Evolutionary conservation across 2,888 invertebrate species (phyloP).

Genomic region (Xylocampa areola): DNA sequence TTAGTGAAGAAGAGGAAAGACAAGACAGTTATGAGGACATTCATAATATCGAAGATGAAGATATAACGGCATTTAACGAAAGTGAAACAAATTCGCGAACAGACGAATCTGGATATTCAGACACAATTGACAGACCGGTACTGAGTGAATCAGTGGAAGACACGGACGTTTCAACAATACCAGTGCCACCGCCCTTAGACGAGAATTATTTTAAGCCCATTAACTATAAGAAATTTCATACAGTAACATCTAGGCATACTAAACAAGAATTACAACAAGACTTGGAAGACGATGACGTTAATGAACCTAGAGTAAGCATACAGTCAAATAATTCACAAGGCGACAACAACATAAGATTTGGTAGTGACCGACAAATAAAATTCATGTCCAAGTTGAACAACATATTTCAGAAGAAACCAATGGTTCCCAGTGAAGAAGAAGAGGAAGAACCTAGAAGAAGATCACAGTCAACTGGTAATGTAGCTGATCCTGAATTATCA

Average conservation of each 20-base stretch:
- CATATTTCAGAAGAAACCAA: slow-evolving; percentile 81
- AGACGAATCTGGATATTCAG: slow-evolving; percentile 86
- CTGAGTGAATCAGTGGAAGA: slow-evolving; percentile 75
- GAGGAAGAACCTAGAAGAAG: slow-evolving; percentile 72
- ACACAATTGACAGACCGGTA: slow-evolving; percentile 78
- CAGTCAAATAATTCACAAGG: slow-evolving; percentile 71
- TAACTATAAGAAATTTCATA: slow-evolving; percentile 59
- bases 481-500: slow-evolving; percentile 67
- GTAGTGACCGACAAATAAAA: slow-evolving; percentile 76
- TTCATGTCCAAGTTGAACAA: slow-evolving; percentile 84
- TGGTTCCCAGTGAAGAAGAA: slow-evolving; percentile 69
- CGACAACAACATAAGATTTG: slow-evolving; percentile 75
- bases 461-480: slow-evolving; percentile 81
- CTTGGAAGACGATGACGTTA: slow-evolving; percentile 56
- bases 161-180: slow-evolving; percentile 73
- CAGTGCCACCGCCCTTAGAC: slow-evolving; percentile 73
- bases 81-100: slow-evolving; percentile 83
- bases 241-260: slow-evolving; percentile 68
- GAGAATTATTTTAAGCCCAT: slow-evolving; percentile 74
- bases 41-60: slow-evolving; percentile 67
- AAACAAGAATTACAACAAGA: slow-evolving; percentile 53
- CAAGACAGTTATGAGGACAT: slow-evolving; percentile 58
- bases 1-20: slow-evolving; percentile 81
- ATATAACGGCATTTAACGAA: slow-evolving; percentile 78
- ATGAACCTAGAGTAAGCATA: slow-evolving; percentile 71